Evolutionary conservation across 2,113 vertebrate genomes (phyloP).

Genomic region (Noturus placidus): DNA sequence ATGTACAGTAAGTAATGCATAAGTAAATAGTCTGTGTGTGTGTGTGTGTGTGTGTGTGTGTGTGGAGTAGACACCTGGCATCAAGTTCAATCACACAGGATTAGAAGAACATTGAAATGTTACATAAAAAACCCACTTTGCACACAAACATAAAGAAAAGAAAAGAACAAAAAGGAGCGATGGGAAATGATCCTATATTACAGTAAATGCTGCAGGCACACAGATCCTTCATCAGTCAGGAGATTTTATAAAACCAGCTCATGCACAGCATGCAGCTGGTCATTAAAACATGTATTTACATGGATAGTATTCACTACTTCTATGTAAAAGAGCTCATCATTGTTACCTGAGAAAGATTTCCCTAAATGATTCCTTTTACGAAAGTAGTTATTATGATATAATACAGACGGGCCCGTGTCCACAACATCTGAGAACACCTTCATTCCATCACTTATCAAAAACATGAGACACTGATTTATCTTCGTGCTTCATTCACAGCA

Average conservation of each 20-base stretch:
- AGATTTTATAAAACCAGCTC: not conserved
- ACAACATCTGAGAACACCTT: not conserved
- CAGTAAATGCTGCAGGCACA: not conserved
- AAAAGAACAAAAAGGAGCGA: not conserved
- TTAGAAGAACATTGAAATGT: not conserved
- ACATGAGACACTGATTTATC: not conserved
- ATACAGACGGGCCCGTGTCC: not conserved
- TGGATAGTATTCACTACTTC: not conserved
- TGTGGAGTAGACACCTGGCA: slow-evolving; percentile 1
- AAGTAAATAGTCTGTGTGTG: not conserved
- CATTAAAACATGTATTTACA: slow-evolving; percentile 15
- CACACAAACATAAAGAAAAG: not conserved
- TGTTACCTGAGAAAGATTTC: not conserved
- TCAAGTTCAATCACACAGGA: not conserved
- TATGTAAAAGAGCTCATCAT: not conserved
- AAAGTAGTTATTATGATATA: slow-evolving; percentile 9
- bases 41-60: not conserved
- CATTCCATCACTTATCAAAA: not conserved
- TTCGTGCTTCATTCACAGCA: not conserved
- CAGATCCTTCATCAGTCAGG: not conserved
- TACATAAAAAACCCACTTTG: not conserved
- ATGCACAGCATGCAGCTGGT: slow-evolving; percentile 3
- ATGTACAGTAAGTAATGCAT: not conserved
- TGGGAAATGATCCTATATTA: not conserved
- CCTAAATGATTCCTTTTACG: not conserved